phyloP scores from a whole-genome alignment of 2,797 vertebrate genomes.

The Synaphobranchus kaupii region DNA sequence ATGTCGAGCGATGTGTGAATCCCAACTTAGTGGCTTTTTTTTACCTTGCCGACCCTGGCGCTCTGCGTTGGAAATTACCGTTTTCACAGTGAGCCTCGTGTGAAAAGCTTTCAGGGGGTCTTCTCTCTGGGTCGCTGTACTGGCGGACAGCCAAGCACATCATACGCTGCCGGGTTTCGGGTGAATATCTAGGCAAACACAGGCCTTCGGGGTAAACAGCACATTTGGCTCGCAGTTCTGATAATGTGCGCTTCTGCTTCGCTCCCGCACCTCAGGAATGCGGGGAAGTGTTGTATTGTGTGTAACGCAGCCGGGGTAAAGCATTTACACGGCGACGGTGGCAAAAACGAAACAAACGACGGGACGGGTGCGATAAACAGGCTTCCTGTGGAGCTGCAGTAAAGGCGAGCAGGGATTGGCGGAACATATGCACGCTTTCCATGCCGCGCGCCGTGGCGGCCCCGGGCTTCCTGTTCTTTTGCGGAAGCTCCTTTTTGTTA shows the following conservation, averaged over 20 bases:
- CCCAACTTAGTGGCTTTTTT: neutral
- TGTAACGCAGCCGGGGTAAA: neutral
- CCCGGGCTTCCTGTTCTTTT: conserved; percentile 65
- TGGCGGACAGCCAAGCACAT: neutral
- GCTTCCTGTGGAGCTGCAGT: conserved; percentile 7
- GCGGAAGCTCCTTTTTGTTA: conserved; percentile 65
- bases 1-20: neutral
- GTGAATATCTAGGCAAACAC: neutral
- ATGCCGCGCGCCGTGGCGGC: conserved; percentile 38
- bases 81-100: neutral
- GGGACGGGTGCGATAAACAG: conserved; percentile 16
- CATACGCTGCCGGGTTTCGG: neutral
- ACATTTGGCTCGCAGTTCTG: neutral
- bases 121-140: neutral
- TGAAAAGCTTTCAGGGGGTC: neutral
- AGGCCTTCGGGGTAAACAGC: neutral
- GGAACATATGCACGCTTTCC: neutral
- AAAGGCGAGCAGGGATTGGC: neutral
- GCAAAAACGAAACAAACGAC: conserved; percentile 8
- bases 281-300: neutral
- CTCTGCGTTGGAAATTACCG: neutral
- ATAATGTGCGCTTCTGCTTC: neutral
- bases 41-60: neutral
- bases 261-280: neutral
- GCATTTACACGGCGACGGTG: neutral